Conservation (phyloP, 2,888 invertebrate species). For the Lasioglossum villosulum region DNA sequence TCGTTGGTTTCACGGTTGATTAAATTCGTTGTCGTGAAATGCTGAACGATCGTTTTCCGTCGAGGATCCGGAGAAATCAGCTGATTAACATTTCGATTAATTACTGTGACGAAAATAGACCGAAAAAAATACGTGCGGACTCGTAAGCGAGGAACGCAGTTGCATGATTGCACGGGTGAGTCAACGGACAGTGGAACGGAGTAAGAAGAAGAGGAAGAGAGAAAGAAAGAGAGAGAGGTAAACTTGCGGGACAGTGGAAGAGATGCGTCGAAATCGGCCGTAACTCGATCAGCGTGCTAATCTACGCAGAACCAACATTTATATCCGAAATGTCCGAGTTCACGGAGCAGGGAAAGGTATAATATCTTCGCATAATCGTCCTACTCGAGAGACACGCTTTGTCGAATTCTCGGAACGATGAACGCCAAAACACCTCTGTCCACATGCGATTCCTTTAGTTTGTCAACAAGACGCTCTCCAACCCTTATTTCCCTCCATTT, state of each 20-base stretch:
- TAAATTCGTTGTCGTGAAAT: slow-evolving; percentile 21
- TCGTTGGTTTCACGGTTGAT: background rate
- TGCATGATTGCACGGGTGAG: slow-evolving; percentile 27
- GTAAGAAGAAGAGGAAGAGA: slow-evolving; percentile 24
- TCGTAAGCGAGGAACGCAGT: slow-evolving; percentile 23
- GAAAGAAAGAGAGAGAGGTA: slow-evolving; percentile 33
- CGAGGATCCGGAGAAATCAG: background rate
- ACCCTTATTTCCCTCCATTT: no score
- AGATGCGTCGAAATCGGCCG: slow-evolving; percentile 57
- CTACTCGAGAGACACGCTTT: slow-evolving; percentile 2
- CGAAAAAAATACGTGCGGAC: slow-evolving; percentile 7
- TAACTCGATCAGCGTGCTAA: slow-evolving; percentile 33
- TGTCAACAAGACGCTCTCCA: slow-evolving; percentile 33
- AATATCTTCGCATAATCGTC: slow-evolving; percentile 27
- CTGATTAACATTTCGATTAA: background rate
- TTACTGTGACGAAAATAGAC: slow-evolving; percentile 16
- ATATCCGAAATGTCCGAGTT: slow-evolving; percentile 79
- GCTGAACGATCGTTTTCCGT: slow-evolving; percentile 8
- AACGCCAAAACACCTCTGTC: slow-evolving; percentile 36
- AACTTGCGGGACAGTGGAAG: slow-evolving; percentile 41
- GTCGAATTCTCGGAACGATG: slow-evolving; percentile 44
- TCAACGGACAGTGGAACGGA: slow-evolving; percentile 31
- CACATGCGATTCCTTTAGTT: slow-evolving; percentile 52
- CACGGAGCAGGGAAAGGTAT: slow-evolving; percentile 81
- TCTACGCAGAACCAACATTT: slow-evolving; percentile 29